Evolutionary conservation across 2,113 vertebrate species (phyloP).

Genomic region (Zapornia atra): DNA sequence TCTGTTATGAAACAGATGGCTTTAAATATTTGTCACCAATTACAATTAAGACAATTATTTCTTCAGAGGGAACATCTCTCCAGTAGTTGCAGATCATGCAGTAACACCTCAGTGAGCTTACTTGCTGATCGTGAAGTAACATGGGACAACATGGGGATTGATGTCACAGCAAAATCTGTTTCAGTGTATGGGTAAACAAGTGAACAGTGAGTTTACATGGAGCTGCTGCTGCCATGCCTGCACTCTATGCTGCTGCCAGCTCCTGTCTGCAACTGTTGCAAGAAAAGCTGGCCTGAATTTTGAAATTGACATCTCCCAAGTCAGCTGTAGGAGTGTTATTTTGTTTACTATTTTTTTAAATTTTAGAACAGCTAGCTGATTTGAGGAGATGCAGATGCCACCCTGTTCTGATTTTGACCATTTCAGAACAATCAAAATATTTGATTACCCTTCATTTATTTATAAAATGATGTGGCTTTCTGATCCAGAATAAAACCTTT

Average conservation of each 20-base stretch:
- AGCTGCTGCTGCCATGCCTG: background rate
- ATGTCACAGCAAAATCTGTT: background rate
- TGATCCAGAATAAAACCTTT: background rate
- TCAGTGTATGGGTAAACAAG: background rate
- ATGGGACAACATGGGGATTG: background rate
- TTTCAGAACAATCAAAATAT: background rate
- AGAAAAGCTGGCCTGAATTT: background rate
- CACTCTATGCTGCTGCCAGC: background rate
- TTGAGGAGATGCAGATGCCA: background rate
- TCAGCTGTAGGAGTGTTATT: background rate
- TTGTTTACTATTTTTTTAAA: background rate
- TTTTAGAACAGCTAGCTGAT: background rate
- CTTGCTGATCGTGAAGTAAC: background rate
- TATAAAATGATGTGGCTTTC: background rate
- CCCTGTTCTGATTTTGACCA: background rate
- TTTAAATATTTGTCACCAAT: background rate
- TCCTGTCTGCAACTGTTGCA: background rate
- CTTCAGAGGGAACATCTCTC: background rate
- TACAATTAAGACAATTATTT: background rate
- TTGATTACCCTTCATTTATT: background rate
- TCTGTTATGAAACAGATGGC: background rate
- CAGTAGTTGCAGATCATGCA: background rate
- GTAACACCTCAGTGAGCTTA: background rate
- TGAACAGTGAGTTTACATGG: fast-evolving
- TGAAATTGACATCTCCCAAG: background rate